Evolutionary conservation across 2,888 invertebrate genomes (phyloP), one percentile per base, ranked within the genome.

Genomic region (Hanleya hanleyi): DNA sequence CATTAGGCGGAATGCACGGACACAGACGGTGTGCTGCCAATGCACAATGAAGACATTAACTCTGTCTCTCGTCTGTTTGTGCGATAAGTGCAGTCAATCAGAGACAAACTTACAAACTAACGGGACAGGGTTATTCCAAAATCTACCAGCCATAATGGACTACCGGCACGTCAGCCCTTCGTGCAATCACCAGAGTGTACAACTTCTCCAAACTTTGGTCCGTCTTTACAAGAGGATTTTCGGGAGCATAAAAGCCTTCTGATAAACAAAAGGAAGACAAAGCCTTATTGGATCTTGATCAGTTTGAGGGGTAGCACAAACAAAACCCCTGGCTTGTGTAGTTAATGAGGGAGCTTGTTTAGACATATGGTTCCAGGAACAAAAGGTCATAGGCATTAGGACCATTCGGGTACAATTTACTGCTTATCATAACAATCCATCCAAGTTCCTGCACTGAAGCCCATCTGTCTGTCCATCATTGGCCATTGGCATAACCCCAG

Each of bases 241-340:
- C 47, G 3, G 3, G n/a, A n/a, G 7, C 47, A 47, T 47, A 47
- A 47, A 47, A 47, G 47, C 57, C 26, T 57, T 4, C 22, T 22
- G 57, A 57, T 57, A 57, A 57, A 57, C 57, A 57, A 18, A 29
- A 32, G 32, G 29, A 57, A 57, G 57, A 57, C 57, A 57, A 57
- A 57, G 57, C 2, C 57, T 57, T 32, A 29, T 57, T 57, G 32
- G 57, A 7, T 4, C n/a, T 47, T 41, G 41, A 41, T 41, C 41
- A 41, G 7, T 41, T n/a, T 2, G 47, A 22, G 47, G 2, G 47
- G 47, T 47, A 18, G n/a, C 1, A 47, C 2, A n/a, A 47, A 47
- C 47, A 47, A 47, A 47, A 47, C n/a, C 22, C n/a, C 18, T 2
- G 47, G 18, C 47, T 47, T 18, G 18, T 47, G 22, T 47, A 47